Evolutionary conservation across 2,113 vertebrate species (phyloP).

Genomic region (Rutilus rutilus): DNA sequence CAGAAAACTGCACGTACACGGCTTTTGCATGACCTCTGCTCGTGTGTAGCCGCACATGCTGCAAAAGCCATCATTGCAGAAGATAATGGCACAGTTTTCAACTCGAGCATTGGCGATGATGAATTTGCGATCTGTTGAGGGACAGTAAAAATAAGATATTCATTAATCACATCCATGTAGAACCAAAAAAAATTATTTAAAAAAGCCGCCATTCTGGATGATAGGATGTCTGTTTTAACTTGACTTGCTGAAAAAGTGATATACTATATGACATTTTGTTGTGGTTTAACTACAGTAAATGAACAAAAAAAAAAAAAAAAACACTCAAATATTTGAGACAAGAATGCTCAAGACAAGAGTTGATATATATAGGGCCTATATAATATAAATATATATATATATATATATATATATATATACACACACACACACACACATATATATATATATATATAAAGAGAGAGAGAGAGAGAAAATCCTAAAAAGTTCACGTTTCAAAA

Average conservation of each 20-base stretch:
- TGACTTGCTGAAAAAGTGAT: neutral
- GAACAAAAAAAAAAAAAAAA: neutral
- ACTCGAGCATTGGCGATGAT: constrained; percentile 90
- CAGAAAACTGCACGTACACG: constrained; percentile 91
- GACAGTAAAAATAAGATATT: neutral
- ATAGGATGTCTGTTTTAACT: neutral
- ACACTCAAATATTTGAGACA: no score
- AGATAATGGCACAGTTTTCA: constrained; percentile 92
- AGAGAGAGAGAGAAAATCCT: no score
- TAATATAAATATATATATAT: no score
- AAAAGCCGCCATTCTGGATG: neutral
- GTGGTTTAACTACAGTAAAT: neutral
- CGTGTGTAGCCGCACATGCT: constrained; percentile 87
- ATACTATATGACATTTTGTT: no score
- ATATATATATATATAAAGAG: no score
- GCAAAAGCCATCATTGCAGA: constrained; percentile 93
- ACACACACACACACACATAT: no score
- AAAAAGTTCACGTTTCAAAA: neutral
- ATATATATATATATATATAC: no score
- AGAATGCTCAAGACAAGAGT: no score
- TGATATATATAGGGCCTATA: no score
- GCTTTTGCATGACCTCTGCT: constrained; percentile 90
- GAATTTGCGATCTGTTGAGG: constrained; percentile 85
- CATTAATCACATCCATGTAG: neutral
- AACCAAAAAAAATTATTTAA: neutral